Percentiles rank a stretch among this genome's conserved stretches.
Conservation (phyloP, 2,888 invertebrate genomes). For the Epicampocera succincta region DNA sequence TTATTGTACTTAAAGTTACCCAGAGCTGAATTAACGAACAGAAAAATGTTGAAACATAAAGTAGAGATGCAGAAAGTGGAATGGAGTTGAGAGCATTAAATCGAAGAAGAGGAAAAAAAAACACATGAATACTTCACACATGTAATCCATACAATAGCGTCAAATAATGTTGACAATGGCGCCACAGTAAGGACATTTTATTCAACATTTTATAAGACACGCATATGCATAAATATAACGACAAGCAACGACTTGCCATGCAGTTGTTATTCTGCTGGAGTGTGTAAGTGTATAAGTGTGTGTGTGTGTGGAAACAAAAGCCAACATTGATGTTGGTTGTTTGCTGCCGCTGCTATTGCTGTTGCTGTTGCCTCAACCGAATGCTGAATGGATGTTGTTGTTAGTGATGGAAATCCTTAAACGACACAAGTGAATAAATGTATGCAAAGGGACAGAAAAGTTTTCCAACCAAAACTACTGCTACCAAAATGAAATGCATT, state of each 20-base stretch:
- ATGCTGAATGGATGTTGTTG: conserved; percentile 34
- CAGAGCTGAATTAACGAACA: conserved; percentile 54
- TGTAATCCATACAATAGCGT: conserved; percentile 68
- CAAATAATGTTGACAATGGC: conserved; percentile 70
- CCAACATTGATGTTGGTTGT: conserved; percentile 43
- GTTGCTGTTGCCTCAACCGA: neutral
- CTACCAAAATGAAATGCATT: conserved; percentile 36
- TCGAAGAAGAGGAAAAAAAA: conserved; percentile 5
- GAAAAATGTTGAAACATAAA: conserved; percentile 23
- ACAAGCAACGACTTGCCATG: conserved; percentile 10
- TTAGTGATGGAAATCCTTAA: conserved; percentile 58
- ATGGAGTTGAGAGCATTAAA: neutral
- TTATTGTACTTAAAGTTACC: conserved; percentile 48
- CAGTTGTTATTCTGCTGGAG: conserved; percentile 7
- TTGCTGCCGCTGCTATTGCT: conserved; percentile 1
- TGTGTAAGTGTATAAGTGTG: conserved; percentile 2
- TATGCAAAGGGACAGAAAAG: conserved; percentile 51
- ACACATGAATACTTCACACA: conserved; percentile 56
- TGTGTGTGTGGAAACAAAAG: neutral
- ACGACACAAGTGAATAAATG: conserved; percentile 58
- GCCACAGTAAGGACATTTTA: conserved; percentile 62
- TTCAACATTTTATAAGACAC: conserved; percentile 18
- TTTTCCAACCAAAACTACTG: neutral
- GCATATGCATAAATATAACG: conserved; percentile 40
- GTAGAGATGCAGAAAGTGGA: conserved; percentile 13